Evolutionary conservation across 2,888 invertebrate species (phyloP), one percentile per base, ranked within the genome.

Genomic region (Caradrina kadenii): DNA sequence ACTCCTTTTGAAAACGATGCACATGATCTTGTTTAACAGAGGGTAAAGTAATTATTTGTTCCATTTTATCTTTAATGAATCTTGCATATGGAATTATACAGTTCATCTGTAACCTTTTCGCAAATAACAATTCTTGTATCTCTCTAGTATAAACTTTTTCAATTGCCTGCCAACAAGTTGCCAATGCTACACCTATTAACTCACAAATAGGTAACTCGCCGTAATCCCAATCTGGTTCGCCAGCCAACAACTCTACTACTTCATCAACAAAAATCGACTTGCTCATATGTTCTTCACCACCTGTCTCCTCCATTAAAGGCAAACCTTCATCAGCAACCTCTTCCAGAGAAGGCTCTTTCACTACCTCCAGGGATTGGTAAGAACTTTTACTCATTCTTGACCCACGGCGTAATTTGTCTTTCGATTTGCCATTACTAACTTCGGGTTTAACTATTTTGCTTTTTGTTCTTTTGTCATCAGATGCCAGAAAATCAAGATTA

Each of bases 21-120:
- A 97, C 93, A 71, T 96, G 86, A 63, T 96, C 93, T 86, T 97
- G 97, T 87, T 96, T 97, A n/a, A 89, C 85, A 73, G 97, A 97
- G 0, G 97, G 96, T 69, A 96, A 87, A 5, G 92, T 91, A 53
- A 97, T 94, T 64, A 96, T 96, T 77, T 96, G 94, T 10, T 89
- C 89, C 94, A 97, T 96, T 88, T 96, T 96, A 56, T 96, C 94
- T 81, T 91, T 94, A 0, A 97, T 91, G 74, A 94, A 96, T 77
- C 96, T 92, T 10, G 95, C 90, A 81, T 97, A 97, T 0, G 97
- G 97, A 59, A 96, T 85, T 17, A 97, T 84, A 50, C 93, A 93
- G 70, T 96, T 94, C 86, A 96, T 92, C 83, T 96, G 94, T 55
- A 96, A 83, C 56, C 97, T 93, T 80, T 96, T 96, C n/a, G 96